Conservation (phyloP, 2,888 invertebrate species). For the Hemaris fuciformis region DNA sequence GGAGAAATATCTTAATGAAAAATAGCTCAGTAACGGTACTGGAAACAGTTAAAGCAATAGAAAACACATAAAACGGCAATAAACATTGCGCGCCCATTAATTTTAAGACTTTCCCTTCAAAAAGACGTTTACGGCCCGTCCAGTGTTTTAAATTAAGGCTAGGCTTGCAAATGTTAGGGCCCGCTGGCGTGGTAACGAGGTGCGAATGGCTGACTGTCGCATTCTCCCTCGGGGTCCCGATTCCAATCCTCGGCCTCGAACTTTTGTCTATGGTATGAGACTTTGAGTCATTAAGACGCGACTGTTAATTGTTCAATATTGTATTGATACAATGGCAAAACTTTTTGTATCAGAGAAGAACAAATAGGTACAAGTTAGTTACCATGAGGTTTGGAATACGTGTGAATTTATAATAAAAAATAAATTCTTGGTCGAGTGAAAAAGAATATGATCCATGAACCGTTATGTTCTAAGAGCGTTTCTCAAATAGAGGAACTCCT, state of each 20-base stretch:
- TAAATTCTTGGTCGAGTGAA: too few species aligned
- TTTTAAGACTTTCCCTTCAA: constrained; percentile 43
- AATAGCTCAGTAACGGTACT: neutral
- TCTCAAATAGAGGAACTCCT: too few species aligned
- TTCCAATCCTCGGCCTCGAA: neutral
- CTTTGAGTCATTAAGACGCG: neutral
- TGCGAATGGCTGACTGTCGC: constrained; percentile 26
- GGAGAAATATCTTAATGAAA: neutral
- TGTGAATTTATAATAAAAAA: too few species aligned
- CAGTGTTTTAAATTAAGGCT: constrained; percentile 34
- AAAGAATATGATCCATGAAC: too few species aligned
- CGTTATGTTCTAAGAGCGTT: too few species aligned
- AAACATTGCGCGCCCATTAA: constrained; percentile 36
- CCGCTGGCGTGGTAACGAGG: constrained; percentile 45
- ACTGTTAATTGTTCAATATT: neutral
- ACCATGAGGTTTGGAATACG: too few species aligned
- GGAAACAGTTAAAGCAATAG: constrained; percentile 22
- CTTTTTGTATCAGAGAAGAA: too few species aligned
- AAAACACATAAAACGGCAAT: constrained; percentile 28
- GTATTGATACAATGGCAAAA: neutral
- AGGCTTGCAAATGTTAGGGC: constrained; percentile 39
- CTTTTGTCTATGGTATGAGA: too few species aligned
- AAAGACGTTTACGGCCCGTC: constrained; percentile 41
- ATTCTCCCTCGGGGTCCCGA: constrained; percentile 17
- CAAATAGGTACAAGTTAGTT: too few species aligned